phyloP scores from a whole-genome alignment of 2,797 vertebrate genomes.

The Anomalospiza imberbis region DNA sequence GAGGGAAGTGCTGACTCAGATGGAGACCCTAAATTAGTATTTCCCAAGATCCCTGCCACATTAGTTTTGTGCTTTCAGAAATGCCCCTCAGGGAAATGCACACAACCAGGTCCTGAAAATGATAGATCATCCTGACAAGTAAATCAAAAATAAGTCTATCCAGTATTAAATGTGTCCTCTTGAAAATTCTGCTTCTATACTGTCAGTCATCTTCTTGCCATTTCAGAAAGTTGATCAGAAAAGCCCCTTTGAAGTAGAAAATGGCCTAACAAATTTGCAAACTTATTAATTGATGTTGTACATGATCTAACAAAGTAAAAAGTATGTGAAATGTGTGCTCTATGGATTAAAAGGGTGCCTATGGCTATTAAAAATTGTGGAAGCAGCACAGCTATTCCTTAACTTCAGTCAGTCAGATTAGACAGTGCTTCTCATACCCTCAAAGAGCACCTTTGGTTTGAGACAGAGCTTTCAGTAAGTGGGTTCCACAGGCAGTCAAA shows the following conservation, averaged over 20 bases:
- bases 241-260: neutral
- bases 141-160: neutral
- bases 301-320: neutral
- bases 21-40: neutral
- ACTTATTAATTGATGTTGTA: neutral
- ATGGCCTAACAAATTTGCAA: neutral
- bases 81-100: neutral
- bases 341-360: neutral
- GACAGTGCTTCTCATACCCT: neutral
- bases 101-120: neutral
- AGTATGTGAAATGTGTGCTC: neutral
- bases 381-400: neutral
- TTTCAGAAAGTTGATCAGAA: neutral
- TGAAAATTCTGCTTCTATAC: neutral
- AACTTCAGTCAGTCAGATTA: neutral
- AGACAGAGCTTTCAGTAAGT: neutral
- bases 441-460: neutral
- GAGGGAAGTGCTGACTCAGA: neutral
- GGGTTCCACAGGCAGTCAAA: neutral
- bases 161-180: neutral
- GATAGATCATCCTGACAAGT: neutral
- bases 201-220: neutral
- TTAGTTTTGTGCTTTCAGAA: neutral
- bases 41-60: neutral
- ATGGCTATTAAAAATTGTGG: neutral